These are phyloP conservation scores for Onychomys leucogaster DNA, from an alignment of 2,797 vertebrate genomes.

Conservation along the genomic window DNA sequence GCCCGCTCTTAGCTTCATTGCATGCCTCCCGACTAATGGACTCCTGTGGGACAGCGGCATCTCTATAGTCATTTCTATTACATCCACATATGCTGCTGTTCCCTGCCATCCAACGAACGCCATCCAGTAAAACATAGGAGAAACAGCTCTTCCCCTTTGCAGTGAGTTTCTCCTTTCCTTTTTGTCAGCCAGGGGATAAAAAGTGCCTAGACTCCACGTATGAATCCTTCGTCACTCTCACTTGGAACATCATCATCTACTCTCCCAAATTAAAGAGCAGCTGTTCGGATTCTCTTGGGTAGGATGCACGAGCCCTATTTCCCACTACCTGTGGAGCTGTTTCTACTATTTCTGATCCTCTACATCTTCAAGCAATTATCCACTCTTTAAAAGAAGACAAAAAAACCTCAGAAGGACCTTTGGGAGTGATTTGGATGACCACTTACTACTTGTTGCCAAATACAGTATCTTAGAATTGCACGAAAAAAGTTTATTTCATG, in stretches of 20 bases:
- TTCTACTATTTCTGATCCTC: conserved; percentile 76
- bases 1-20: not conserved
- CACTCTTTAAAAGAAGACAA: conserved; percentile 63
- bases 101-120: not conserved
- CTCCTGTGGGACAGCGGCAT: not conserved
- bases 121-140: not conserved
- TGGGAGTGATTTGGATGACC: not conserved
- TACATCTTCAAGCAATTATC: conserved; percentile 65
- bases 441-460: not conserved
- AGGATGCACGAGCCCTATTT: conserved; percentile 59
- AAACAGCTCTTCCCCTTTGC: not conserved
- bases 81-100: not conserved
- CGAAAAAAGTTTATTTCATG: not conserved
- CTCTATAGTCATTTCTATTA: not conserved
- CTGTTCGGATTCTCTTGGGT: conserved; percentile 65
- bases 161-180: no score
- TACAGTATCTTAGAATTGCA: conserved; percentile 2
- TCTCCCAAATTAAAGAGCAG: conserved; percentile 76
- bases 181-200: conserved; percentile 24
- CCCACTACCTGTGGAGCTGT: conserved; percentile 69
- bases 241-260: conserved; percentile 59
- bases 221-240: conserved; percentile 43
- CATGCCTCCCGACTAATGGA: not conserved
- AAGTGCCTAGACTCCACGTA: not conserved
- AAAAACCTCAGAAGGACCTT: conserved; percentile 25